Conservation (phyloP, 2,113 vertebrate genomes). For the Pollachius pollachius region DNA sequence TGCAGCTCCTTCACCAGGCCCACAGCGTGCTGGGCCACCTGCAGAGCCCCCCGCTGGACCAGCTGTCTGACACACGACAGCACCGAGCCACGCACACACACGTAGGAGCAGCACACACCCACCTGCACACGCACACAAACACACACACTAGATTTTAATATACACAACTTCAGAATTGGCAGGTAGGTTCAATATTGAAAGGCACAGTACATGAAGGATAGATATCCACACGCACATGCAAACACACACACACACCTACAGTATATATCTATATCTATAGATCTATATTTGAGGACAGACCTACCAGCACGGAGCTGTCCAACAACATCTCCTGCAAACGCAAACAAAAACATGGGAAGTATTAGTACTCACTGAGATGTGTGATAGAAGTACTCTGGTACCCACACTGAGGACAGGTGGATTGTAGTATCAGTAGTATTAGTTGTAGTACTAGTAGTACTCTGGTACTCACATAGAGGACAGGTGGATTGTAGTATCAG, state of each 20-base stretch:
- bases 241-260: too few species aligned
- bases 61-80: constrained; percentile 88
- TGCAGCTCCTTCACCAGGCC: constrained; percentile 79
- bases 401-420: not conserved
- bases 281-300: constrained; percentile 53
- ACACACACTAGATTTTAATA: constrained; percentile 6
- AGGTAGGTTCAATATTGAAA: too few species aligned
- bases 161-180: too few species aligned
- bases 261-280: too few species aligned
- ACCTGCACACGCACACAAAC: constrained; percentile 75
- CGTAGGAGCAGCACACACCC: constrained; percentile 85
- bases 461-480: too few species aligned
- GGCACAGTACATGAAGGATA: too few species aligned
- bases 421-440: too few species aligned
- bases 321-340: constrained; percentile 93
- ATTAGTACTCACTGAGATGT: not conserved
- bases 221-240: too few species aligned
- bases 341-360: constrained; percentile 69
- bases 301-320: constrained; percentile 96
- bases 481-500: too few species aligned
- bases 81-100: constrained; percentile 82
- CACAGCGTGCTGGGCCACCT: constrained; percentile 86
- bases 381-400: not conserved
- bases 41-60: constrained; percentile 85
- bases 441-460: too few species aligned